Base-by-base conservation (phyloP, 53 echinoderm and acorn worm species). In the Hippasteria phrygiana region DNA sequence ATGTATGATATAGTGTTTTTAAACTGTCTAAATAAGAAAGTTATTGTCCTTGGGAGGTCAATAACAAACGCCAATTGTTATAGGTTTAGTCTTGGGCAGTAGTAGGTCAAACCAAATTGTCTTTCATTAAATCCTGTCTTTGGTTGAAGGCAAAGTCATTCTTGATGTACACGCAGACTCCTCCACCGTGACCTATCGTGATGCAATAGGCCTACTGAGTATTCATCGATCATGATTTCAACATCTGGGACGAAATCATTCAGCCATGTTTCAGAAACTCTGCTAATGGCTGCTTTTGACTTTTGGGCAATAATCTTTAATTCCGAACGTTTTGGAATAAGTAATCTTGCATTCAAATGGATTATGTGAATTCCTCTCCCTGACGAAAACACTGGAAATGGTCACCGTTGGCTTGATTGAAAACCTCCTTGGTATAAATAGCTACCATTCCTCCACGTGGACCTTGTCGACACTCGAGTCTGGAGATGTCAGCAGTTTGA, bases 231-330 rank as follows among this genome's bases (percentile, higher is more conserved):
- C 26, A 1, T 72, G 39, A 92, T 75, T 77, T 92, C 92, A 1
- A 75, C 29, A 56, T 88, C 70, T 17, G 83, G 46, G 65, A 92
- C 53, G 46, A 78, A 53, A 45, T 83, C 76, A 50, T 92, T 76
- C 28, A 92, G 74, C 92, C 92, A 92, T 34, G 88, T 82, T 48
- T 92, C 92, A 4, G 89, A 64, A 20, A 92, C 50, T 17, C 82
- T 36, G 35, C 88, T 83, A 17, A 92, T 55, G 12, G 88, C 88
- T 3, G 67, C 89, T 50, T 83, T 74, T 14, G 88, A 62, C 73
- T 73, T 67, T 14, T 17, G 37, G 4, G 88, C 75, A 22, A 92
- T 72, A 13, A 41, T 46, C 62, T 70, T 88, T 8, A 92, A 37
- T 50, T 92, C 88, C 2, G 88, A 71, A 11, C 75, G 43, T 59